These are phyloP conservation scores for Sialis lutaria DNA, from an alignment of 2,888 invertebrate species.

Conservation along the genomic window DNA sequence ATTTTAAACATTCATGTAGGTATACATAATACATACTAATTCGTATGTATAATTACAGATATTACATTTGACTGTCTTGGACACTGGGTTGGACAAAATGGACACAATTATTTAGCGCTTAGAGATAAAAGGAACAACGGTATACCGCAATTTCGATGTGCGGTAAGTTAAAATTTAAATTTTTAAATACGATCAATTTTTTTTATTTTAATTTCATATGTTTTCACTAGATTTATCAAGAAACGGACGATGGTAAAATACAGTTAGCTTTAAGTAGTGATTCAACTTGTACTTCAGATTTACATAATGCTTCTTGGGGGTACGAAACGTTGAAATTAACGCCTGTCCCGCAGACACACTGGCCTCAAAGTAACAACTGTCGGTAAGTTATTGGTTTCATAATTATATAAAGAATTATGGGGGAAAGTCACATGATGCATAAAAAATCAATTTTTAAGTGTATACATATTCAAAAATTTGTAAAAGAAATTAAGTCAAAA, in stretches of 20 bases:
- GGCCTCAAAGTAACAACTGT: conserved; percentile 23
- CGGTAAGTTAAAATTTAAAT: conserved; percentile 25
- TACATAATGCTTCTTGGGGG: conserved; percentile 34
- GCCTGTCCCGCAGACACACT: conserved; percentile 19
- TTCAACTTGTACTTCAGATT: conserved; percentile 38
- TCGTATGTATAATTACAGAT: conserved; percentile 20
- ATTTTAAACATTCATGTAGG: no score
- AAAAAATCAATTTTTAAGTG: no score
- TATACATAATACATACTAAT: no score
- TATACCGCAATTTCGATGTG: conserved; percentile 38
- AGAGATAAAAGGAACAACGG: conserved; percentile 15
- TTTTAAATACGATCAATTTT: not conserved
- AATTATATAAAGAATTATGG: no score
- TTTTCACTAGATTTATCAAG: conserved; percentile 28
- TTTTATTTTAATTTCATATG: conserved; percentile 1
- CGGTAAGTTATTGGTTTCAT: conserved; percentile 15
- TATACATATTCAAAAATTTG: no score
- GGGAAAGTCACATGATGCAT: no score
- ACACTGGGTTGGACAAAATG: conserved; percentile 37
- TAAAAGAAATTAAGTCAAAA: no score
- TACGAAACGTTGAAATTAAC: conserved; percentile 36
- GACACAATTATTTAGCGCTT: conserved; percentile 36
- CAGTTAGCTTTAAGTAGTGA: conserved; percentile 42
- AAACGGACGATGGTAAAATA: conserved; percentile 31
- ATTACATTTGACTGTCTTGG: conserved; percentile 43